Evolutionary conservation across 1,140 invertebrate genomes (phyloP).

Genomic region (Pseudachorutes palmiensis): DNA sequence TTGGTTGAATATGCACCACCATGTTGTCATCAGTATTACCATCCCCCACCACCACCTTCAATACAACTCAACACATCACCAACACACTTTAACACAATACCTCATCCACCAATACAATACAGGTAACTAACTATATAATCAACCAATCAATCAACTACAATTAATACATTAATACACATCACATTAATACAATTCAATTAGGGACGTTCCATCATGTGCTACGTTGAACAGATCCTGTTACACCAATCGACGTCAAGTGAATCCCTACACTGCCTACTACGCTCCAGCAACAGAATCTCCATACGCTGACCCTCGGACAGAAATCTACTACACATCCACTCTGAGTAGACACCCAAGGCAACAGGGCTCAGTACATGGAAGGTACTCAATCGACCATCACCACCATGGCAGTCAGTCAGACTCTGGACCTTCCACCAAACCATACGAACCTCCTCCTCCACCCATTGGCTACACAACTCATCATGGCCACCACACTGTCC

Average conservation of each 20-base stretch:
- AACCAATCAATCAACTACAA: no score
- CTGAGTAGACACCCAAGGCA: constrained; percentile 24
- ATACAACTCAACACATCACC: constrained; percentile 29
- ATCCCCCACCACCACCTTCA: constrained; percentile 28
- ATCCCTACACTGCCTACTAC: constrained; percentile 30
- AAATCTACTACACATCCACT: constrained; percentile 38
- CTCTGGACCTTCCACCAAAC: constrained; percentile 15
- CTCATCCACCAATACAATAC: constrained; percentile 38
- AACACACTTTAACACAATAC: constrained; percentile 38
- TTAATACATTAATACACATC: no score
- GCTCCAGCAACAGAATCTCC: constrained; percentile 20
- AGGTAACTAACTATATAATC: constrained; percentile 20
- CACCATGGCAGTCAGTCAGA: constrained; percentile 11
- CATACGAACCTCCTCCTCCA: constrained; percentile 31
- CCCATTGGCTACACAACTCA: constrained; percentile 20
- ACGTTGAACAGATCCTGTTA: constrained; percentile 34
- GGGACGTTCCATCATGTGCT: constrained; percentile 36
- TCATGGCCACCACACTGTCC: constrained; percentile 5
- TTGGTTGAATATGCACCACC: constrained; percentile 35
- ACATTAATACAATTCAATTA: no score
- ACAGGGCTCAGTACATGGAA: not conserved
- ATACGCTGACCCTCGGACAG: constrained; percentile 32
- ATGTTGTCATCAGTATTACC: constrained; percentile 38
- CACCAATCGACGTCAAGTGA: constrained; percentile 21
- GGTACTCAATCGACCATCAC: not conserved